These are phyloP conservation scores for Rafetus swinhoei DNA, from an alignment of 2,113 vertebrate species.

Conservation along the genomic window DNA sequence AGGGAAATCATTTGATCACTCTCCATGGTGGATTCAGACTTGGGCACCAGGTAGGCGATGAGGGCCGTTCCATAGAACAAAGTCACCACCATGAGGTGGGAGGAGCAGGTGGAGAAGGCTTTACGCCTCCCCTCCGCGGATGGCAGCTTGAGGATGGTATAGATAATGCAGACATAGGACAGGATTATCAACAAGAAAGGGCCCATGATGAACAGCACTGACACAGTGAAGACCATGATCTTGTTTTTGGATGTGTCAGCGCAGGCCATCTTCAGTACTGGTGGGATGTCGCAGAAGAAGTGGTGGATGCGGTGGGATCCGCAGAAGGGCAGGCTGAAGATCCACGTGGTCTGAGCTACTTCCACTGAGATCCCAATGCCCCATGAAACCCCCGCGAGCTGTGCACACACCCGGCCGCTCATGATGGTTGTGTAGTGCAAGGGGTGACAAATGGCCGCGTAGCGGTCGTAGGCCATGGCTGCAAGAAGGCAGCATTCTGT, in stretches of 20 bases:
- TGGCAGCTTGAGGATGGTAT: conserved; percentile 22
- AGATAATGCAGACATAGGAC: conserved; percentile 14
- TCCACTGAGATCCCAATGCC: conserved; percentile 32
- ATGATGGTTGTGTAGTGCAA: neutral
- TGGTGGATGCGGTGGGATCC: conserved; percentile 36
- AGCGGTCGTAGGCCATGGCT: conserved; percentile 63
- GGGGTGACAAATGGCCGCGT: conserved; percentile 44
- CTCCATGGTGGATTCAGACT: conserved; percentile 8
- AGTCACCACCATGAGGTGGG: conserved; percentile 51
- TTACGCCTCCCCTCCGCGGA: conserved; percentile 34
- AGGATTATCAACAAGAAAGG: conserved; percentile 46
- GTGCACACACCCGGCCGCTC: conserved; percentile 5
- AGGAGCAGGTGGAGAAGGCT: conserved; percentile 59
- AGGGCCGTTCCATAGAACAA: neutral
- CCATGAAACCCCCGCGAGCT: conserved; percentile 43
- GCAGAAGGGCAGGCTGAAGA: conserved; percentile 65
- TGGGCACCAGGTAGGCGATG: conserved; percentile 48
- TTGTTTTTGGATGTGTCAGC: conserved; percentile 32
- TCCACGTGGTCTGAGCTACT: conserved; percentile 34
- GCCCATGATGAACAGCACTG: conserved; percentile 31
- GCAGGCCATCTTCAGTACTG: conserved; percentile 37
- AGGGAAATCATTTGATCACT: conserved; percentile 38
- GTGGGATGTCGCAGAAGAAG: conserved; percentile 59
- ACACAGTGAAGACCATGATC: neutral
- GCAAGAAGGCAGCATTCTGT: conserved; percentile 59